phyloP scores from a whole-genome alignment of 2,113 vertebrate genomes.

The Mandrillus leucophaeus region DNA sequence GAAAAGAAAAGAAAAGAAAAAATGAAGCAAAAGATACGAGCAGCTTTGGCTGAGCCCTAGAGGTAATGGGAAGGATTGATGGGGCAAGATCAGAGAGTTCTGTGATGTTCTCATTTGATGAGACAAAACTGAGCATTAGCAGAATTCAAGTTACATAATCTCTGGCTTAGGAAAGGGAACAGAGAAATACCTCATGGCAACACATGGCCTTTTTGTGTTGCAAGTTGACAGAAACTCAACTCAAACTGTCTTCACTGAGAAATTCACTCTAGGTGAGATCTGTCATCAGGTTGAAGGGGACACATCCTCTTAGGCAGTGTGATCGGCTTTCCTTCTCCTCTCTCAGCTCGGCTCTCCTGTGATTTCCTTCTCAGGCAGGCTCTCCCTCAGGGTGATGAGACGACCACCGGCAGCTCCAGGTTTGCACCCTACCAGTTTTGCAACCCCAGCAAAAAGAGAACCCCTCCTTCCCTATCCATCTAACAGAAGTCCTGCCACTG shows the following conservation, averaged over 20 bases:
- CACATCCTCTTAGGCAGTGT: accelerated
- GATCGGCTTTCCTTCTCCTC: background rate
- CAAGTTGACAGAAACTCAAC: background rate
- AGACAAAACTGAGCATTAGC: background rate
- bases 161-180: background rate
- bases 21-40: background rate
- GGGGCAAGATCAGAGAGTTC: background rate
- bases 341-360: background rate
- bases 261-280: background rate
- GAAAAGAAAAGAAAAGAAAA: no score
- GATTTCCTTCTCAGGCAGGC: background rate
- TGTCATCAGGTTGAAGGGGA: accelerated
- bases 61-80: background rate
- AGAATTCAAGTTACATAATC: background rate
- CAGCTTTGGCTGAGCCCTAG: no score
- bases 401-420: background rate
- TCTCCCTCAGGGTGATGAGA: background rate
- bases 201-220: background rate
- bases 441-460: background rate
- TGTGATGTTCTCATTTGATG: background rate
- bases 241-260: background rate
- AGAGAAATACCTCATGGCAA: background rate
- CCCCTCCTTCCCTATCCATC: background rate
- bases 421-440: background rate
- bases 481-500: background rate